phyloP scores from a whole-genome alignment of 2,113 vertebrate species.

The Daboia siamensis region DNA sequence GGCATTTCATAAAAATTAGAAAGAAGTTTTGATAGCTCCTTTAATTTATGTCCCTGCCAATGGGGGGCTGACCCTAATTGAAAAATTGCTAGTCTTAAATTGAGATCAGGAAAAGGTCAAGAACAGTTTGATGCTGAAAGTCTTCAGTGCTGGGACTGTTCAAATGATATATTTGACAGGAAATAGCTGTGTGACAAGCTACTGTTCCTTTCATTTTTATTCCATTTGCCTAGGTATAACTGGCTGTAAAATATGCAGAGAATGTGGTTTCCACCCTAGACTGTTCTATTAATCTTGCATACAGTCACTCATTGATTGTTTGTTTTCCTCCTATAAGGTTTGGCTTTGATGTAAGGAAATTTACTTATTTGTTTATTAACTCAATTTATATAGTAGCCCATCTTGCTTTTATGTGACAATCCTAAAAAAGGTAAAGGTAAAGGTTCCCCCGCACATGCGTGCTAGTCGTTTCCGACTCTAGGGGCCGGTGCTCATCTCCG shows the following conservation, averaged over 20 bases:
- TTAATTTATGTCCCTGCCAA: not conserved
- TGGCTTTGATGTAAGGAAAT: not conserved
- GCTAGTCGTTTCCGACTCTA: too few relatives aligned
- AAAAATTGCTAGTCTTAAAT: constrained; percentile 6
- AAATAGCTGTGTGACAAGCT: not conserved
- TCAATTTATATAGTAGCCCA: not conserved
- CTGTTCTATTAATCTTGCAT: not conserved
- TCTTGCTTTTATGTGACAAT: not conserved
- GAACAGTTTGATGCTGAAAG: not conserved
- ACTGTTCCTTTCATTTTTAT: constrained; percentile 8
- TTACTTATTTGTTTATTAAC: not conserved
- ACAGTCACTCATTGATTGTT: not conserved
- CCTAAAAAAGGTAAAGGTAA: too few relatives aligned
- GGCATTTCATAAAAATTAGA: not conserved
- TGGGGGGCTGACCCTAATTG: not conserved
- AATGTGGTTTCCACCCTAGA: not conserved
- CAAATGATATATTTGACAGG: not conserved
- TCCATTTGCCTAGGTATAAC: not conserved
- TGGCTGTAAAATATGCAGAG: not conserved
- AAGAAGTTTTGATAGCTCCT: constrained; percentile 2
- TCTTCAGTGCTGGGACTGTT: not conserved
- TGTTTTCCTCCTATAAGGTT: not conserved
- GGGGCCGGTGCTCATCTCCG: too few relatives aligned
- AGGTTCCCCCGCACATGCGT: too few relatives aligned
- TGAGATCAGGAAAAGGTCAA: constrained; percentile 13